Conservation (phyloP, 2,888 invertebrate species). For the Mythimna lalbum region DNA sequence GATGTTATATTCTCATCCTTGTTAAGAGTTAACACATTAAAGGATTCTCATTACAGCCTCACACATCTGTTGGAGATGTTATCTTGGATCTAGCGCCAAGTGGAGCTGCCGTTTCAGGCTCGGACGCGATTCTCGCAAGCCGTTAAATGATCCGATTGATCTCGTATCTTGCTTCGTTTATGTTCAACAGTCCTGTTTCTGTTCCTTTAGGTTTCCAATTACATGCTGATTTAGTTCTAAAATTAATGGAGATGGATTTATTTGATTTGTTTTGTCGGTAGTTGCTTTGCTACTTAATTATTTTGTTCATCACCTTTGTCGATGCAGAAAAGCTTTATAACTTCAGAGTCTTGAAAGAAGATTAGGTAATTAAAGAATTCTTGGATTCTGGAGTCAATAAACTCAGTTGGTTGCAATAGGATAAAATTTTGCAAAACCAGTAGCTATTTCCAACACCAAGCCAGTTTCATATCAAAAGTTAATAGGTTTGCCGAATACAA, state of each 20-base stretch:
- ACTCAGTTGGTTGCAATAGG: not conserved
- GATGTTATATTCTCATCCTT: slow-evolving; percentile 28
- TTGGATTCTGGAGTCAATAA: not conserved
- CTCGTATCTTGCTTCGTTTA: slow-evolving; percentile 75
- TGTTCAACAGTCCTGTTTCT: slow-evolving; percentile 71
- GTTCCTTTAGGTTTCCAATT: slow-evolving; percentile 58
- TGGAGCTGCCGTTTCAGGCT: slow-evolving; percentile 74
- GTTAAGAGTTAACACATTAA: slow-evolving; percentile 43
- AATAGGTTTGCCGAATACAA: not conserved
- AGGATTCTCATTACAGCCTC: slow-evolving; percentile 53
- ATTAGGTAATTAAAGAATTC: not conserved
- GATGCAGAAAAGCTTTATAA: not conserved
- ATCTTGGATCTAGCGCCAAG: slow-evolving; percentile 74
- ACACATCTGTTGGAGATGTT: slow-evolving; percentile 68
- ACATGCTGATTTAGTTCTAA: slow-evolving; percentile 46
- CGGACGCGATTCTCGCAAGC: slow-evolving; percentile 74
- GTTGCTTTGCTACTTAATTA: not conserved
- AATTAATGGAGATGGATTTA: slow-evolving; percentile 45
- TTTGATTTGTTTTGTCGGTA: slow-evolving; percentile 5
- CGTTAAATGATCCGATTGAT: slow-evolving; percentile 81
- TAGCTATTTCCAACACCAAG: not conserved
- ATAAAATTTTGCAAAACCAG: not conserved
- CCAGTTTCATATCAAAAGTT: not conserved
- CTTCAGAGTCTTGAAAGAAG: not conserved
- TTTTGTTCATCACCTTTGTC: not conserved